These are phyloP conservation scores for Motacilla tschutschensis DNA, from an alignment of 2,113 vertebrate species.

Conservation along the genomic window DNA sequence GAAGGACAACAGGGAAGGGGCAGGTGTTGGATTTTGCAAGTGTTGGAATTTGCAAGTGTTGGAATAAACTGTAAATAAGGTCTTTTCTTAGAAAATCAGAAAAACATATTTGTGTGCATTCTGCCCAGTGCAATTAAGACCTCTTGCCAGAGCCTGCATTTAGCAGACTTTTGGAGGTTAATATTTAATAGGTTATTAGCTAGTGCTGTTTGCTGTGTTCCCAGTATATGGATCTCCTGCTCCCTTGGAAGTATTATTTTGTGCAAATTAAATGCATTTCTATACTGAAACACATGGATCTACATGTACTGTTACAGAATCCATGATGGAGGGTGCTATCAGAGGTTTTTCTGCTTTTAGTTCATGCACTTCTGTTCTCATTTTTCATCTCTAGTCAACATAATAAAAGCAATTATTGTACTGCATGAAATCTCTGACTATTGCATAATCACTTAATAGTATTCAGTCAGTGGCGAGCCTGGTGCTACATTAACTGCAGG, in stretches of 20 bases:
- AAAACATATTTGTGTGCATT: neutral
- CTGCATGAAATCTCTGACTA: neutral
- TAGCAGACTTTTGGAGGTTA: neutral
- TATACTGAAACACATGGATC: neutral
- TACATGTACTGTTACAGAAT: neutral
- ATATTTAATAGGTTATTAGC: constrained; percentile 5
- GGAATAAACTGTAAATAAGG: neutral
- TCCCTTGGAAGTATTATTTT: neutral
- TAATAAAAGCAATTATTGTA: neutral
- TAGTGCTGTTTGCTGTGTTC: neutral
- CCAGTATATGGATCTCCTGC: neutral
- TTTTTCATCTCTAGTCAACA: neutral
- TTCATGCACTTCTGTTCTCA: neutral
- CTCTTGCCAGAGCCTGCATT: neutral
- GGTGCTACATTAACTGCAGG: neutral
- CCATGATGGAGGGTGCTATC: neutral
- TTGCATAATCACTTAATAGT: neutral
- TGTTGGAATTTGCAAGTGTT: neutral
- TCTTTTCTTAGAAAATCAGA: neutral
- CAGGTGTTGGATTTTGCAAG: neutral
- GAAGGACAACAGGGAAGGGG: neutral
- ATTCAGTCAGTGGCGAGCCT: neutral
- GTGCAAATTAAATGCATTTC: neutral
- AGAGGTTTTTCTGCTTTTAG: neutral
- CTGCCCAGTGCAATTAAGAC: neutral